A percentile compares a stretch with the other conserved stretches of the same genome.
Conservation (phyloP, 2,797 vertebrate species). For the Enteromius trimaculatus region DNA sequence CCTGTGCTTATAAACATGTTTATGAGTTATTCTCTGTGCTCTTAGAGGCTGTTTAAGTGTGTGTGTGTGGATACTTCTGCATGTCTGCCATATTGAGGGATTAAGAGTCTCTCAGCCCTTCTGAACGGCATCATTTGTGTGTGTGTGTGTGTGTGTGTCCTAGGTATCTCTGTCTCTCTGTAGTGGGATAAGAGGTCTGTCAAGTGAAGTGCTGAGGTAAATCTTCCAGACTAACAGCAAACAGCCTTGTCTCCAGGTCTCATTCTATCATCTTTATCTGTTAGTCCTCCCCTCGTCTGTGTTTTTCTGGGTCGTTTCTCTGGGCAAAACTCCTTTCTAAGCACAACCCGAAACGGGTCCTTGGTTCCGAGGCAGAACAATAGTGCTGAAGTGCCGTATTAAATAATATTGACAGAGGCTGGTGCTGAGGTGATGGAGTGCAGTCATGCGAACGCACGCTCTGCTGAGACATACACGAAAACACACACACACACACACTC, state of each 20-base stretch:
- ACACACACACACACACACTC: background rate
- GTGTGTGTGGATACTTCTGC: background rate
- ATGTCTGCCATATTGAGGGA: slow-evolving; percentile 8
- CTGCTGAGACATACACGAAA: slow-evolving; percentile 3
- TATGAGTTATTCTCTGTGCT: background rate
- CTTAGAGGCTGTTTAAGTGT: background rate
- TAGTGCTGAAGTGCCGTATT: background rate
- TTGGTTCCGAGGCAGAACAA: slow-evolving; percentile 27
- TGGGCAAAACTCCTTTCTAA: slow-evolving; percentile 11
- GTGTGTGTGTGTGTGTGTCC: background rate
- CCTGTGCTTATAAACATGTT: background rate
- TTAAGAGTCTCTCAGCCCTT: slow-evolving; percentile 4
- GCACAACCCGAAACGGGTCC: slow-evolving; percentile 20
- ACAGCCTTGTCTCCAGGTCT: slow-evolving; percentile 39
- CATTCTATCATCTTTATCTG: slow-evolving; percentile 39
- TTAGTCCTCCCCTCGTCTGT: slow-evolving; percentile 11
- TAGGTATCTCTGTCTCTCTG: slow-evolving; percentile 27
- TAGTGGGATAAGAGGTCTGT: slow-evolving; percentile 27
- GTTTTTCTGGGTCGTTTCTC: slow-evolving; percentile 44
- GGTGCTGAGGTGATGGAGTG: background rate
- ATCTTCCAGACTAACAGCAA: slow-evolving; percentile 22
- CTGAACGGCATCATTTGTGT: slow-evolving; percentile 17
- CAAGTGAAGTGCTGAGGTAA: slow-evolving; percentile 29
- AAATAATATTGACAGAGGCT: slow-evolving; percentile 28
- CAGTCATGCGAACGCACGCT: background rate